phyloP scores from a whole-genome alignment of 2,113 vertebrate genomes.

The Microtus richardsoni region DNA sequence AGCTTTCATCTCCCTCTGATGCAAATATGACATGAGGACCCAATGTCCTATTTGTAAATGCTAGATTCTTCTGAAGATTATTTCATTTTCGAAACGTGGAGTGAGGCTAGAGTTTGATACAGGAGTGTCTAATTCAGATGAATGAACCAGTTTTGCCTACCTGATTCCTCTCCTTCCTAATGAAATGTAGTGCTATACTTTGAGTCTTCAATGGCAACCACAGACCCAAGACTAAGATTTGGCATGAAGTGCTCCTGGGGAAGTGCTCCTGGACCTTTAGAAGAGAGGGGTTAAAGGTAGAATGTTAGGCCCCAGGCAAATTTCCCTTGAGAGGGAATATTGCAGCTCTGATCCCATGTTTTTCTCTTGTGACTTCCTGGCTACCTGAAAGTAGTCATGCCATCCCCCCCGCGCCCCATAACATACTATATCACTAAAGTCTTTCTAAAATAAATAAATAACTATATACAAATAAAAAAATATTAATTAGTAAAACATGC shows the following conservation, averaged over 20 bases:
- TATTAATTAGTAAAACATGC: neutral
- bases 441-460: neutral
- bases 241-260: neutral
- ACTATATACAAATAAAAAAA: neutral
- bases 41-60: neutral
- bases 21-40: neutral
- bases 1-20: neutral
- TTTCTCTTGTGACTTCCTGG: neutral
- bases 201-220: neutral
- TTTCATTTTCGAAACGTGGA: neutral
- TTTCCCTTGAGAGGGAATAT: neutral
- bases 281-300: neutral
- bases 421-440: neutral
- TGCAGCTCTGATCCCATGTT: neutral
- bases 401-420: neutral
- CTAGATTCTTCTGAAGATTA: neutral
- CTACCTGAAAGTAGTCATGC: neutral
- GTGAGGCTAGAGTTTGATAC: neutral
- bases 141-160: neutral
- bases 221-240: neutral
- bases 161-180: neutral
- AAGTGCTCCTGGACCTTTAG: neutral
- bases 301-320: neutral
- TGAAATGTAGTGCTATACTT: neutral
- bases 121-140: neutral